Evolutionary conservation across 2,113 vertebrate genomes (phyloP).

Genomic region (Seriola quinqueradiata): DNA sequence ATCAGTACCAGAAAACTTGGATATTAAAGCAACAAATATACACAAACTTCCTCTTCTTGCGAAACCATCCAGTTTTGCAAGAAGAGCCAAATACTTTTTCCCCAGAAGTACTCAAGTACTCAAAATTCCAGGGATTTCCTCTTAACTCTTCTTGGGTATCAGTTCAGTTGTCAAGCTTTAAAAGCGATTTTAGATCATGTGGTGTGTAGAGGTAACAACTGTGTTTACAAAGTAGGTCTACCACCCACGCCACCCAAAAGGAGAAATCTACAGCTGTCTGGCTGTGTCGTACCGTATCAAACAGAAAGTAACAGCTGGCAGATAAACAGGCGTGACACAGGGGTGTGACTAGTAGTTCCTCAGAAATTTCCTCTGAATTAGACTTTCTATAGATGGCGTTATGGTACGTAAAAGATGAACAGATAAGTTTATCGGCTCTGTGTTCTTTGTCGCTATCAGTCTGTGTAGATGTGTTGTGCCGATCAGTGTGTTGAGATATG

Average conservation of each 20-base stretch:
- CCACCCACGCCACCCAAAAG: neutral
- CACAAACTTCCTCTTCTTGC: conserved; percentile 26
- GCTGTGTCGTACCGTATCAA: neutral
- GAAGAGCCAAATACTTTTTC: neutral
- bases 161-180: neutral
- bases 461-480: neutral
- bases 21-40: neutral
- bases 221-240: neutral
- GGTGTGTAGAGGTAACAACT: neutral
- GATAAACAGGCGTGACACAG: neutral
- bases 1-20: neutral
- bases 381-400: neutral
- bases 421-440: neutral
- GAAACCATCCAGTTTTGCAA: conserved; percentile 16
- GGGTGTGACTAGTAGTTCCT: conserved; percentile 22
- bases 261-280: conserved; percentile 17
- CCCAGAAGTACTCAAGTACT: neutral
- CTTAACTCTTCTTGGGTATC: neutral
- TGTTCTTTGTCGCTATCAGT: neutral
- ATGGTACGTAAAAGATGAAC: neutral
- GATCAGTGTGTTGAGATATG: neutral
- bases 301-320: conserved; percentile 50
- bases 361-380: conserved; percentile 39
- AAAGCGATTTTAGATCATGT: neutral
- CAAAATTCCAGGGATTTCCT: neutral